These are phyloP conservation scores for Anableps anableps DNA, from an alignment of 2,797 vertebrate genomes.

Conservation along the genomic window DNA sequence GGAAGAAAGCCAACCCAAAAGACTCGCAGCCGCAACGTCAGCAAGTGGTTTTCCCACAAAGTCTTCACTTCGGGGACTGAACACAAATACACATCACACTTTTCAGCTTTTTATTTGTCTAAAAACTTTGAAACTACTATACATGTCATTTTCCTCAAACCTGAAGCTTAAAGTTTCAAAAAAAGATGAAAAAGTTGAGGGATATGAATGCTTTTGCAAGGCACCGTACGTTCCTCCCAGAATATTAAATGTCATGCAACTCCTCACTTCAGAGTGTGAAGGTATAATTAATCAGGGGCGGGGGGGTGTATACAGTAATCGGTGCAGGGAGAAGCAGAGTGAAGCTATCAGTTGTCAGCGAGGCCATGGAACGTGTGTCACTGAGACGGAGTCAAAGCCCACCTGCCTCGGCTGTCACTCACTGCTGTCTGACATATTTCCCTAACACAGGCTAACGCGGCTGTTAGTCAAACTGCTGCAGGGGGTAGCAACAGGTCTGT, in stretches of 20 bases:
- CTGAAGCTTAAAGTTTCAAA: neutral
- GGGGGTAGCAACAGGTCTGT: neutral
- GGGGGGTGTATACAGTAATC: neutral
- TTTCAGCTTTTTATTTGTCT: neutral
- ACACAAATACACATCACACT: no score
- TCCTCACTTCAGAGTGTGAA: neutral
- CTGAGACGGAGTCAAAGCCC: slow-evolving; percentile 28
- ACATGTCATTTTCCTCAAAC: neutral
- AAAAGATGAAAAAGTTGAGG: no score
- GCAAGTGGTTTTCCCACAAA: neutral
- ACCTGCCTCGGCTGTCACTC: slow-evolving; percentile 73
- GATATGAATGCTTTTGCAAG: neutral
- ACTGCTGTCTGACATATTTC: slow-evolving; percentile 10
- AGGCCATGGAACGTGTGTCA: slow-evolving; percentile 43
- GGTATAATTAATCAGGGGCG: no score
- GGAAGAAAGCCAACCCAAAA: neutral
- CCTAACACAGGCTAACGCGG: slow-evolving; percentile 11
- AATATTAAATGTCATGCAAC: neutral
- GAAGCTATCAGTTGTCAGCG: slow-evolving; percentile 57
- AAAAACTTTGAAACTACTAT: neutral
- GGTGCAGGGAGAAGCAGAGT: slow-evolving; percentile 4
- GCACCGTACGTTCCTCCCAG: neutral
- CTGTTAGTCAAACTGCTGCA: slow-evolving; percentile 5
- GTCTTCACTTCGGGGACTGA: neutral
- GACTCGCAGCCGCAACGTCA: neutral